These are phyloP conservation scores for Helicolenus hilgendorfi DNA, from an alignment of 2,797 vertebrate species.

Conservation along the genomic window DNA sequence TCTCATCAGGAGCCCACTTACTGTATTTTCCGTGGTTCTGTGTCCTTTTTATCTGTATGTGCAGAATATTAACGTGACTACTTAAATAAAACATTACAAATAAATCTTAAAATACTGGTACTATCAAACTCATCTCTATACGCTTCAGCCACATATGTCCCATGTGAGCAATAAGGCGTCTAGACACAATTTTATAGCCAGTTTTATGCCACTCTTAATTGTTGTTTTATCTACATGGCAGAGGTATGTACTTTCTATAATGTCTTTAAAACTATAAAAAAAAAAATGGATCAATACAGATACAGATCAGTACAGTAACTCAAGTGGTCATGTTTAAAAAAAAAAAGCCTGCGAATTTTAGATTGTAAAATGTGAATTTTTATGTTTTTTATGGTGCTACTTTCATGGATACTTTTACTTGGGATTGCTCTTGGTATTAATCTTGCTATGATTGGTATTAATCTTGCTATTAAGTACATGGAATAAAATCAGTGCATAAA, in stretches of 20 bases:
- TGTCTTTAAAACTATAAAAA: slow-evolving; percentile 48
- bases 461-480: not conserved
- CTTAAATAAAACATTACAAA: slow-evolving; percentile 43
- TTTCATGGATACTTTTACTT: not conserved
- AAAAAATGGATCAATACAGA: slow-evolving; percentile 48
- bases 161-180: slow-evolving; percentile 56
- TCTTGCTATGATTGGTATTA: not conserved
- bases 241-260: slow-evolving; percentile 33
- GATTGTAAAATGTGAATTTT: not conserved
- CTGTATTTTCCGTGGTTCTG: not conserved
- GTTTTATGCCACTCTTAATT: slow-evolving; percentile 65
- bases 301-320: not conserved
- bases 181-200: slow-evolving; percentile 61
- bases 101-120: slow-evolving; percentile 36
- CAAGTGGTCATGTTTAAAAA: not conserved
- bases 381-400: not conserved
- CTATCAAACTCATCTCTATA: slow-evolving; percentile 44
- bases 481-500: not conserved
- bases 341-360: not conserved
- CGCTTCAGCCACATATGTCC: slow-evolving; percentile 45
- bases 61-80: not conserved
- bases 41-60: slow-evolving; percentile 7
- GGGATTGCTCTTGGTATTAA: not conserved
- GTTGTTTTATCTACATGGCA: slow-evolving; percentile 51
- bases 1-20: slow-evolving; percentile 44